Evolutionary conservation across 2,113 vertebrate genomes (phyloP), one percentile per base, ranked within the genome.

Genomic region (Cephalopholis sonnerati): DNA sequence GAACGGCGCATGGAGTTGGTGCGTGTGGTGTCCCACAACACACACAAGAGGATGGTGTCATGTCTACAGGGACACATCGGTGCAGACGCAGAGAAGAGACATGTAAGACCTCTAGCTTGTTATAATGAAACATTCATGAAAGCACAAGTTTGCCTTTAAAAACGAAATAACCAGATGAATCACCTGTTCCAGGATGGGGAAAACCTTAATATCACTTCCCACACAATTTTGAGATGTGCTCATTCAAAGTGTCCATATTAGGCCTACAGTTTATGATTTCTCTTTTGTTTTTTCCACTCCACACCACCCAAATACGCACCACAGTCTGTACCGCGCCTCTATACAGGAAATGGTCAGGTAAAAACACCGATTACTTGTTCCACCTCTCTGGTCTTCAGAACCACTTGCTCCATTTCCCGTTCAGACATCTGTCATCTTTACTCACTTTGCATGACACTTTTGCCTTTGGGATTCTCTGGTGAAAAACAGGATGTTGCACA

Each of bases 51-150:
- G 70, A 95, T 99, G 77, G 91, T 96, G 4, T 93, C 95, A 0
- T 99, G 98, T 88, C 96, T 99, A 63, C 98, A 99, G 91, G 98
- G 97, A 76, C 98, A 98, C 89, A 96, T 97, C 27, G 97, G 97
- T n/a, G 97, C 96, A 0, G 97, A 99, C 0, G 90, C 95, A 0
- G 97, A 99, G 61, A 97, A 97, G 94, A 97, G 97, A 97, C 97
- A 98, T 0, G 97, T 99, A 90, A 97, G 97, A 62, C 57, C 44
- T 16, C 3, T 25, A 29, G 8, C 11, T 24, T 63, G 24, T 55
- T 22, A 7, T 22, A 36, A 15, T 44, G 59, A 76, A 67, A 29
- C 8, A 2, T 61, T 67, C 67, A 18, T 68, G 20, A 50, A 5
- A 55, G 36, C 32, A 51, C 7, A n/a, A 18, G 11, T 79, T 74